Evolutionary conservation across 2,797 vertebrate genomes (phyloP).

Genomic region (Myotis myotis): DNA sequence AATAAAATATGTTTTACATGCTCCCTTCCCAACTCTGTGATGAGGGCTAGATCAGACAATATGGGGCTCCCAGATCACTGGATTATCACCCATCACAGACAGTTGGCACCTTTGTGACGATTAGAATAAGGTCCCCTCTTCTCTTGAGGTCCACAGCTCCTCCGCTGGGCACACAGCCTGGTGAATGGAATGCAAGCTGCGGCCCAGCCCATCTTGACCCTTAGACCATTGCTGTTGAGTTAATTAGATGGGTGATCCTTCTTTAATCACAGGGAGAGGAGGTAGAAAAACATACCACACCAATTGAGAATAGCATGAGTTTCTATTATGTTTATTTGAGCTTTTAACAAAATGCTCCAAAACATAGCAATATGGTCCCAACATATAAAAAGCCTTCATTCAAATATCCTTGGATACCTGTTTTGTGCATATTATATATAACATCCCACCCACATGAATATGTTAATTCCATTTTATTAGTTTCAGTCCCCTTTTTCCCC

Average conservation of each 20-base stretch:
- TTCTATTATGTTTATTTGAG: neutral
- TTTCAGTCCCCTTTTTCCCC: neutral
- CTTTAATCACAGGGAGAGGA: neutral
- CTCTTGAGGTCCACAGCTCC: too few relatives aligned
- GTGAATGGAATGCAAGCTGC: neutral
- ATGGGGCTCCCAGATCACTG: neutral
- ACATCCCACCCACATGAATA: slow-evolving; percentile 20
- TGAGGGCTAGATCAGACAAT: neutral
- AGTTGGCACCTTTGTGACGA: neutral
- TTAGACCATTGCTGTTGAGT: neutral
- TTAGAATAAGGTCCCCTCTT: neutral
- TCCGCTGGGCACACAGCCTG: neutral
- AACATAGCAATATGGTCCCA: neutral
- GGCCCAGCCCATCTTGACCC: neutral
- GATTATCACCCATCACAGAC: too few relatives aligned
- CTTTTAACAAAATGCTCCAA: slow-evolving; percentile 22
- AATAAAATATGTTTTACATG: neutral
- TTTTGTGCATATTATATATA: slow-evolving; percentile 28
- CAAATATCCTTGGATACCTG: neutral
- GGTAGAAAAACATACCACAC: neutral
- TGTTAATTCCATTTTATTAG: slow-evolving; percentile 73
- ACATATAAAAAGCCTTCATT: slow-evolving; percentile 27
- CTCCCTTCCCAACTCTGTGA: neutral
- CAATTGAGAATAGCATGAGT: neutral
- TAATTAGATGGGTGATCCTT: neutral